These are phyloP conservation scores for Disparrhopalites patrizii DNA, from an alignment of 2,888 invertebrate genomes.

Conservation along the genomic window DNA sequence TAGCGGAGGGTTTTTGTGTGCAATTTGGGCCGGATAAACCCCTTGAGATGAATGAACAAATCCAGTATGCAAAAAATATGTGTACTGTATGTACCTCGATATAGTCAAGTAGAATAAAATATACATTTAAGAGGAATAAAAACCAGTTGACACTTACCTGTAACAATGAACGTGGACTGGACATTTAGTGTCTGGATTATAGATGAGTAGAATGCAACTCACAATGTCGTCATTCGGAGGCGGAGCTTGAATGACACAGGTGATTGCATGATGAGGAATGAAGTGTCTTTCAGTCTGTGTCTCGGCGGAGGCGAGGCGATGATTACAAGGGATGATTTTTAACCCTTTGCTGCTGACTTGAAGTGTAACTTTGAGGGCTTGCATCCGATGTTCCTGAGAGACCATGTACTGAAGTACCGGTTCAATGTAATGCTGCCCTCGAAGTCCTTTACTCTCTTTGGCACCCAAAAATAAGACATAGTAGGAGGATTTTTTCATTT, in stretches of 20 bases:
- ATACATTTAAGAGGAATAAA: too few relatives aligned
- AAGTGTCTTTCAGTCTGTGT: constrained; percentile 76
- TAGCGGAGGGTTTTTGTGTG: too few relatives aligned
- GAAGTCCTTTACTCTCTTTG: constrained; percentile 83
- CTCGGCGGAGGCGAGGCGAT: constrained; percentile 45
- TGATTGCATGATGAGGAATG: constrained; percentile 88
- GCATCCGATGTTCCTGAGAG: constrained; percentile 76
- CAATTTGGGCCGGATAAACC: too few relatives aligned
- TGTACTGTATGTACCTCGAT: too few relatives aligned
- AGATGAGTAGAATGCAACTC: constrained; percentile 84
- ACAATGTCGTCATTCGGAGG: constrained; percentile 75
- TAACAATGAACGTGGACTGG: constrained; percentile 94
- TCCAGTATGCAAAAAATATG: too few relatives aligned
- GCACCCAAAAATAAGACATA: constrained; percentile 94
- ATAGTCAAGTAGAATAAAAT: too few relatives aligned
- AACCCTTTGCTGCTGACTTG: constrained; percentile 88
- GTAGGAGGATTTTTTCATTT: constrained; percentile 84
- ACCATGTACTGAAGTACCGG: constrained; percentile 80
- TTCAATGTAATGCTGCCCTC: constrained; percentile 79
- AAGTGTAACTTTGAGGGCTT: constrained; percentile 84
- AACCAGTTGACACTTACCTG: too few relatives aligned
- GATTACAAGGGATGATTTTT: constrained; percentile 82
- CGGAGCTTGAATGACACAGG: constrained; percentile 76
- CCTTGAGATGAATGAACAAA: too few relatives aligned
- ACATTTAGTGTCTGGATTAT: constrained; percentile 89